phyloP scores from a whole-genome alignment of 2,888 invertebrate genomes.

The Spicauda simplicius region DNA sequence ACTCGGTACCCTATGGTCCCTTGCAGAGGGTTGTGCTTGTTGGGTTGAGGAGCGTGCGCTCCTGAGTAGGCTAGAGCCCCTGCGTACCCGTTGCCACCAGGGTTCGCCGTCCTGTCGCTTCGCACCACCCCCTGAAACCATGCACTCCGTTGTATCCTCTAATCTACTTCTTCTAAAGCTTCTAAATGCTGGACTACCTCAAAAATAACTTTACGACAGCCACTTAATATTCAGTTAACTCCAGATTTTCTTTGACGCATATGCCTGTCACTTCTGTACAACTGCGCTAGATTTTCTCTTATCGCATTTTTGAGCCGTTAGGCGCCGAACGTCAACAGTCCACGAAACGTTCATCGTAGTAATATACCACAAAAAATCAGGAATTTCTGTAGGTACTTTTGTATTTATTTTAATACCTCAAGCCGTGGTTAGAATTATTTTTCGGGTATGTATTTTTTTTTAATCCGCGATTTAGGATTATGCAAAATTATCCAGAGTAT shows the following conservation, averaged over 20 bases:
- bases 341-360: slow-evolving; percentile 69
- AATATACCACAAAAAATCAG: slow-evolving; percentile 37
- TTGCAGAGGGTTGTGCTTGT: slow-evolving; percentile 80
- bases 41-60: slow-evolving; percentile 77
- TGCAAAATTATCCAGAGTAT: too few relatives aligned
- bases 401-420: neutral
- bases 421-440: neutral
- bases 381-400: slow-evolving; percentile 33
- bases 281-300: slow-evolving; percentile 54
- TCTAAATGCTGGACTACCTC: neutral
- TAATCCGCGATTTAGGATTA: neutral
- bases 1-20: slow-evolving; percentile 85
- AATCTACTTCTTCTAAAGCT: slow-evolving; percentile 1
- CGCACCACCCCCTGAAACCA: slow-evolving; percentile 87
- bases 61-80: slow-evolving; percentile 75
- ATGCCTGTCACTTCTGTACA: slow-evolving; percentile 31
- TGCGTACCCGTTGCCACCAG: slow-evolving; percentile 86
- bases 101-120: slow-evolving; percentile 88
- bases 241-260: slow-evolving; percentile 22
- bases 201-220: slow-evolving; percentile 25
- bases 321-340: slow-evolving; percentile 68
- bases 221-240: neutral
- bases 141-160: slow-evolving; percentile 61
- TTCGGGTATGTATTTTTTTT: neutral
- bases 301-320: slow-evolving; percentile 53